These are phyloP conservation scores for Leiothrix lutea DNA, from an alignment of 2,113 vertebrate genomes.

Conservation along the genomic window DNA sequence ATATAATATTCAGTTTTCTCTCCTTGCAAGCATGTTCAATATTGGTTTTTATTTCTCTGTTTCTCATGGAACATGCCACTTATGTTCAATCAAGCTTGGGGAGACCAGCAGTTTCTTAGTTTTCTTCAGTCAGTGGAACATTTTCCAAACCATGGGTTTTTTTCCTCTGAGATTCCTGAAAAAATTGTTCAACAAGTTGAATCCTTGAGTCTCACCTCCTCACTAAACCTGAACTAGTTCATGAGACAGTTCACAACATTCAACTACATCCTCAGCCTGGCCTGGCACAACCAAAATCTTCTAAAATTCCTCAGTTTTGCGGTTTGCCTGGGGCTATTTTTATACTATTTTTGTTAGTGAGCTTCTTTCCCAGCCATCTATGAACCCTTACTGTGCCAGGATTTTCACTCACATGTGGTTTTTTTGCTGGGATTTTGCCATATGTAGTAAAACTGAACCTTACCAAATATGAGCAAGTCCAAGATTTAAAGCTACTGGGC, in stretches of 20 bases:
- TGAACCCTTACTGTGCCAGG: not conserved
- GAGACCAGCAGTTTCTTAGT: not conserved
- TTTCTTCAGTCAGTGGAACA: not conserved
- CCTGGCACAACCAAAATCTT: not conserved
- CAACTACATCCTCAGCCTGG: not conserved
- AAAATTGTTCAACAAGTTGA: not conserved
- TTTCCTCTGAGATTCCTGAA: not conserved
- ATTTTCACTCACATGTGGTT: not conserved
- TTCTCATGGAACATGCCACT: not conserved
- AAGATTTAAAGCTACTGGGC: not conserved
- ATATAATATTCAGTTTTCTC: not conserved
- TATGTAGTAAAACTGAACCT: not conserved
- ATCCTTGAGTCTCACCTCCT: not conserved
- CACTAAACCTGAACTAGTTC: not conserved
- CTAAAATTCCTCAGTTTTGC: not conserved
- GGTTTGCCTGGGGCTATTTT: not conserved
- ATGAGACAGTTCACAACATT: not conserved
- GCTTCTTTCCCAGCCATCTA: not conserved
- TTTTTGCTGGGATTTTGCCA: not conserved
- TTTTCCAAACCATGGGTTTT: not conserved
- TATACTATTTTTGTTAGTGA: not conserved
- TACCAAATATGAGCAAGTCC: not conserved
- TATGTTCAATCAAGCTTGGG: not conserved
- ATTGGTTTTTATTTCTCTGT: not conserved
- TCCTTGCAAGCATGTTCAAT: not conserved